Evolutionary conservation across 2,888 invertebrate species (phyloP).

Genomic region (Pasiphila rectangulata): DNA sequence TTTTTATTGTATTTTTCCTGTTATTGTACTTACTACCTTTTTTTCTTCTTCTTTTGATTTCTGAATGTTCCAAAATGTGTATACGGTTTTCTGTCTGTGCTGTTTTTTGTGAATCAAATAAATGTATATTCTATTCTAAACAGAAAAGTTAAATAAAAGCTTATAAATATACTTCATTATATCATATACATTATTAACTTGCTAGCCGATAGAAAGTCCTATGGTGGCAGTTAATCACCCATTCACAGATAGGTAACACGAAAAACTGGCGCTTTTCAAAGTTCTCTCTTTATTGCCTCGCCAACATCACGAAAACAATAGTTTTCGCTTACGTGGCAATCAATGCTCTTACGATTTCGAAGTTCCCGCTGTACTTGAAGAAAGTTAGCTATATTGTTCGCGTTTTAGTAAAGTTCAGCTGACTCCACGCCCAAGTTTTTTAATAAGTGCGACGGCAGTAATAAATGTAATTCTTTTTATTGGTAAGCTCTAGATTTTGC

Average conservation of each 20-base stretch:
- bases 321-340: constrained; percentile 19
- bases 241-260: not conserved
- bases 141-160: too few relatives aligned
- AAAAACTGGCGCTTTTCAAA: not conserved
- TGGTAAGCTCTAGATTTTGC: constrained; percentile 1
- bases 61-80: too few relatives aligned
- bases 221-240: not conserved
- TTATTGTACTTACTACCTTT: too few relatives aligned
- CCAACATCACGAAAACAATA: constrained; percentile 5
- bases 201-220: not conserved
- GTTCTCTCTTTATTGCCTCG: not conserved
- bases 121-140: too few relatives aligned
- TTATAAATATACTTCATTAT: too few relatives aligned
- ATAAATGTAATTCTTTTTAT: not conserved
- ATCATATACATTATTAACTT: not conserved
- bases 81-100: too few relatives aligned
- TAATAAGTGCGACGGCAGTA: constrained; percentile 15
- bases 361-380: constrained; percentile 12
- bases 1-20: too few relatives aligned
- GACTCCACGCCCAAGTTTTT: constrained; percentile 18
- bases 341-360: constrained; percentile 12
- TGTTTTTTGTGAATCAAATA: too few relatives aligned
- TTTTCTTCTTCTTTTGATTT: too few relatives aligned
- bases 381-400: constrained; percentile 20
- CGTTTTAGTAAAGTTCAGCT: constrained; percentile 15